A percentile compares a stretch with the other conserved stretches of the same genome.
Conservation (phyloP, 2,888 invertebrate species). For the Tromatobia lineatoria region DNA sequence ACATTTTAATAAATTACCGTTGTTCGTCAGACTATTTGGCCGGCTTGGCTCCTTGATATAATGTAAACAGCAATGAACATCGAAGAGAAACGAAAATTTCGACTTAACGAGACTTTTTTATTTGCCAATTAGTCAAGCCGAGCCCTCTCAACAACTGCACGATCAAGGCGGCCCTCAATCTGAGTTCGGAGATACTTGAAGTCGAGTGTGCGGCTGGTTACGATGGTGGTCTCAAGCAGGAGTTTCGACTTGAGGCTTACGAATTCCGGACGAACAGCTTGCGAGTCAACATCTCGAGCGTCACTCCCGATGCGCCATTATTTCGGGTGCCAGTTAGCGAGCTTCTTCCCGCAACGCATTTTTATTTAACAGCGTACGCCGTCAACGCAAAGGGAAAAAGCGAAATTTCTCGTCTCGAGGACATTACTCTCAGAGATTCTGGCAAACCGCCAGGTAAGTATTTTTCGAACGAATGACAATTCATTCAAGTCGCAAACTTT, state of each 20-base stretch:
- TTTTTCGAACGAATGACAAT: background rate
- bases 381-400: conserved; percentile 95
- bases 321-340: conserved; percentile 88
- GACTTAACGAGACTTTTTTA: conserved; percentile 21
- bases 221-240: conserved; percentile 95
- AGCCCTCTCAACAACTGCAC: conserved; percentile 95
- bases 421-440: conserved; percentile 95
- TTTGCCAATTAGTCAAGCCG: conserved; percentile 89
- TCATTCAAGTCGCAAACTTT: too few relatives aligned
- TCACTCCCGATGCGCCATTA: conserved; percentile 87
- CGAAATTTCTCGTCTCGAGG: conserved; percentile 93
- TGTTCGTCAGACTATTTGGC: background rate
- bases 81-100: background rate
- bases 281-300: conserved; percentile 90
- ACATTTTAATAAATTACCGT: background rate
- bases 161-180: conserved; percentile 89
- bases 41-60: background rate
- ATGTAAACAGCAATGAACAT: background rate
- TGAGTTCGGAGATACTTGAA: conserved; percentile 88
- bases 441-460: conserved; percentile 92
- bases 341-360: conserved; percentile 86
- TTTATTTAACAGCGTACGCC: conserved; percentile 91
- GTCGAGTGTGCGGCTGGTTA: conserved; percentile 95
- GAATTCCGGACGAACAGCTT: conserved; percentile 91
- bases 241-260: conserved; percentile 93